phyloP scores from a whole-genome alignment of 2,797 vertebrate species.

The Eulemur rubriventer region DNA sequence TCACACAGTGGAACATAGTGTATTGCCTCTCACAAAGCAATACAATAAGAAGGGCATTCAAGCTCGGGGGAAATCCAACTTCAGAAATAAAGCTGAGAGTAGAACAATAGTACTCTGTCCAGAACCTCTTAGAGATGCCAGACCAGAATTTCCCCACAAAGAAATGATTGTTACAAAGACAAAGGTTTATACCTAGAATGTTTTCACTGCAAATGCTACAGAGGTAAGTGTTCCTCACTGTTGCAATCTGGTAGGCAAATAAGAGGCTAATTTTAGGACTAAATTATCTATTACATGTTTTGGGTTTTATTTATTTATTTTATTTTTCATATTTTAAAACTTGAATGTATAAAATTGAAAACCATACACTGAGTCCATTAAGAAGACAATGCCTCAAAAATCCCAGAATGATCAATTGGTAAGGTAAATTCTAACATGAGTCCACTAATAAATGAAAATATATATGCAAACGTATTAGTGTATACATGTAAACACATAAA shows the following conservation, averaged over 20 bases:
- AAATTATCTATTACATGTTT: background rate
- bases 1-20: background rate
- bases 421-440: slow-evolving; percentile 19
- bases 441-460: background rate
- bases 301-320: background rate
- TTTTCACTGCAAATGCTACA: background rate
- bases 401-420: background rate
- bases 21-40: background rate
- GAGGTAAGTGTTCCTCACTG: background rate
- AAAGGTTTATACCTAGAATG: accelerated
- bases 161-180: background rate
- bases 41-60: background rate
- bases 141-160: background rate
- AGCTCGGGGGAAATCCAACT: background rate
- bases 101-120: background rate
- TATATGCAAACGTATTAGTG: background rate
- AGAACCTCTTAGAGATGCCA: background rate
- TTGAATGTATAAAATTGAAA: background rate
- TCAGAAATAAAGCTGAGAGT: background rate
- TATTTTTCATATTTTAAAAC: background rate
- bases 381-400: background rate
- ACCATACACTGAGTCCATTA: background rate
- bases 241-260: background rate
- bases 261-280: background rate
- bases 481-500: background rate